A percentile compares a stretch with the other conserved stretches of the same genome.
phyloP scores from a whole-genome alignment of 2,113 vertebrate species.

The Mesocricetus auratus region DNA sequence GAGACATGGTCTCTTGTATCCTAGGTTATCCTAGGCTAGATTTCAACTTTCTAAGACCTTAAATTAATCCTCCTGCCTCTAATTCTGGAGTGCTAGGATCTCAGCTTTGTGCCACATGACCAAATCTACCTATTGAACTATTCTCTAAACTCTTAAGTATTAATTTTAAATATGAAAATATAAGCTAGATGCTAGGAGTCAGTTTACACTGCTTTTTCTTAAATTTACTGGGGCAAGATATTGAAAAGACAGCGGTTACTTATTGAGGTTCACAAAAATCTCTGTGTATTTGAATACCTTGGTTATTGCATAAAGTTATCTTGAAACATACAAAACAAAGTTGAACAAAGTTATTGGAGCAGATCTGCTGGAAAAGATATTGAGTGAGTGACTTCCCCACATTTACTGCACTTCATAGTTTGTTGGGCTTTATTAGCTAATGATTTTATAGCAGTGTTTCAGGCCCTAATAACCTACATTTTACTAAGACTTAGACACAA shows the following conservation, averaged over 20 bases:
- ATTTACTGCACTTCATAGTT: conserved; percentile 4
- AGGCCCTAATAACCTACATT: neutral
- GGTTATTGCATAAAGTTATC: neutral
- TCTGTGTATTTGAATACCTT: neutral
- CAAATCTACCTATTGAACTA: neutral
- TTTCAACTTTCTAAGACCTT: no score
- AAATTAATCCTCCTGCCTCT: neutral
- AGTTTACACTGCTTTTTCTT: conserved; percentile 10
- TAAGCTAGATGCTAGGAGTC: neutral
- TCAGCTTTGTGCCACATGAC: no score
- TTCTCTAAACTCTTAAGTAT: neutral
- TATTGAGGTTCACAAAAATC: conserved; percentile 15
- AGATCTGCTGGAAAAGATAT: neutral
- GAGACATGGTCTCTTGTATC: neutral
- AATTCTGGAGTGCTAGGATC: neutral
- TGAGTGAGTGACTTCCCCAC: neutral
- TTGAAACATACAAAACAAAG: neutral
- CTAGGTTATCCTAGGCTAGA: neutral
- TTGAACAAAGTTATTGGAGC: neutral
- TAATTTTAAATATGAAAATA: neutral
- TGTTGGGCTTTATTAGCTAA: neutral
- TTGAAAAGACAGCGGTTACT: conserved; percentile 38
- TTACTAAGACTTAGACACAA: neutral
- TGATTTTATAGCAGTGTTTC: neutral
- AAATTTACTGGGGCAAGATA: neutral